Percentiles rank a stretch among this genome's conserved stretches.
Evolutionary conservation across 1,140 invertebrate species (phyloP).

Genomic region (Acromyrmex charruanus): DNA sequence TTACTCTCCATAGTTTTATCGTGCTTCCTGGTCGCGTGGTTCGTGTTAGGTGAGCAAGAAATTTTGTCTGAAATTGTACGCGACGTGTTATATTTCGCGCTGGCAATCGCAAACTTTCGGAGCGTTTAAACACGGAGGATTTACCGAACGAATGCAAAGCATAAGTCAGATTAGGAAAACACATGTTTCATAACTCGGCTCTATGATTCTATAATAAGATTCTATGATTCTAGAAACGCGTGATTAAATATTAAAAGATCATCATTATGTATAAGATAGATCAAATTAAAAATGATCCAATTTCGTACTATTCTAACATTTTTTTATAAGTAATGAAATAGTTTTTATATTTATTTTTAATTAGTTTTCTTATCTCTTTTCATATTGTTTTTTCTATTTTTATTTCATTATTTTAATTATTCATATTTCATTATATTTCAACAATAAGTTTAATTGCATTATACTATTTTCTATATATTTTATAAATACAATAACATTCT

Average conservation of each 20-base stretch:
- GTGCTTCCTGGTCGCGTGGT: slow-evolving; percentile 92
- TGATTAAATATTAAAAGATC: slow-evolving; percentile 4
- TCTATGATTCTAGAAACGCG: not conserved
- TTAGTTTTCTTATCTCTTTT: not conserved
- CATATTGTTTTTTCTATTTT: not conserved
- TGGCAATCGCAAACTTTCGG: slow-evolving; percentile 7
- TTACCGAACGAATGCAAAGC: slow-evolving; percentile 16
- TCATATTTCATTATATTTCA: not conserved
- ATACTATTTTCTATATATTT: not conserved
- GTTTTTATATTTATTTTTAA: too few species aligned
- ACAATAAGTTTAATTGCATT: slow-evolving; percentile 1
- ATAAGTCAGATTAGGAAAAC: slow-evolving; percentile 18
- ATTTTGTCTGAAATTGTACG: not conserved
- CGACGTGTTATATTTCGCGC: not conserved
- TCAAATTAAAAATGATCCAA: not conserved
- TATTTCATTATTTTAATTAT: not conserved
- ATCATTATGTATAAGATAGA: not conserved
- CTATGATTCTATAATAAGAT: slow-evolving; percentile 15
- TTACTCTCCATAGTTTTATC: slow-evolving; percentile 89
- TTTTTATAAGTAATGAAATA: too few species aligned
- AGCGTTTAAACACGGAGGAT: slow-evolving; percentile 33
- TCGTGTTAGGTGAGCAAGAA: slow-evolving; percentile 85
- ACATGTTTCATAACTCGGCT: slow-evolving; percentile 3
- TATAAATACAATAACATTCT: not conserved
- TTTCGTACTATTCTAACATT: not conserved